Evolutionary conservation across 2,113 vertebrate genomes (phyloP), one percentile per base, ranked within the genome.

Genomic region (Archocentrus centrarchus): DNA sequence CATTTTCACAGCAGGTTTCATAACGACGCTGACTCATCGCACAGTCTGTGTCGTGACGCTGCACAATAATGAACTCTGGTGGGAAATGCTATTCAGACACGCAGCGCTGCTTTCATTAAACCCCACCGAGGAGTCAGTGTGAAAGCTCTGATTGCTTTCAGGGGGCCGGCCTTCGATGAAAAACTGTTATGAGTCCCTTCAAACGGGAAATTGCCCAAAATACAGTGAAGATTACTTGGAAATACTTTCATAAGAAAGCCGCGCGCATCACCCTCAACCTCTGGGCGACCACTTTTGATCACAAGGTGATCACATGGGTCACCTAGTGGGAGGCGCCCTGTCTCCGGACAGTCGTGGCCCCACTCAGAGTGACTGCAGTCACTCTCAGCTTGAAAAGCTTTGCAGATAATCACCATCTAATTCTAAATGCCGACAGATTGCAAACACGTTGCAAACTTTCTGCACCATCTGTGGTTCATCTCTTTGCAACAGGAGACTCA

Each of bases 1-100:
- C 18, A 73, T 73, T 73, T 73, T 73, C 66, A 50, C 66, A 73
- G 24, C 53, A 27, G 10, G 66, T 73, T 53, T 73, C 66, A 20
- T 24, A 73, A 73, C n/a, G 68, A 55, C 4, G 68, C 68, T 2
- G 68, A 55, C 68, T 73, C 68, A 73, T 73, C 68, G 35, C 66
- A 61, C 30, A 20, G 32, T 11, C 60, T 37, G 17, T 55, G 68
- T 73, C 27, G 18, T 35, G 68, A 73, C 47, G 27, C 68, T 55
- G 66, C 11, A 1, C 66, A 1, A 53, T 73, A 73, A 73, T 73
- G 6, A 73, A 35, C 6, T 70, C 66, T 73, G 47, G 27, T 3
- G 6, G 47, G 47, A 55, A 55, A 73, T 73, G 24, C 50, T 20
- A 70, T 18, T 63, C 17, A 53, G 68, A 35, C 27, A 55, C 27